Conservation (phyloP, 2,888 invertebrate species). For the Harpagoxenus sublaevis region DNA sequence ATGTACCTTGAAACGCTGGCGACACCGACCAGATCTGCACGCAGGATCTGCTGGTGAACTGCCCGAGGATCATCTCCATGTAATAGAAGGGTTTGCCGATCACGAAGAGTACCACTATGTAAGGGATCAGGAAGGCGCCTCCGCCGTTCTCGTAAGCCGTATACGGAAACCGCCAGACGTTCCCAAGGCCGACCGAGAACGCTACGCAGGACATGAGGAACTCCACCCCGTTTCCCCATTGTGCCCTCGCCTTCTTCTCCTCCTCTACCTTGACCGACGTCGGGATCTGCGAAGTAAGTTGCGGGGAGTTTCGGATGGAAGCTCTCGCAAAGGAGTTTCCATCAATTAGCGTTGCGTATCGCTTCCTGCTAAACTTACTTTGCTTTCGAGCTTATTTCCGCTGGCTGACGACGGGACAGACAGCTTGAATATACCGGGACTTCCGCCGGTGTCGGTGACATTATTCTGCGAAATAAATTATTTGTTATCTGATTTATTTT, state of each 20-base stretch:
- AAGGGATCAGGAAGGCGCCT: conserved; percentile 90
- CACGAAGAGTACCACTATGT: conserved; percentile 89
- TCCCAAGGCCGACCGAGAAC: conserved; percentile 90
- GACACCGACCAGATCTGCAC: conserved; percentile 90
- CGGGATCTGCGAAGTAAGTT: not conserved
- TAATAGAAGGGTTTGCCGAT: conserved; percentile 94
- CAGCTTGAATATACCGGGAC: conserved; percentile 60
- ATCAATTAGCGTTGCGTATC: not conserved
- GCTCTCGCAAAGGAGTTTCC: not conserved
- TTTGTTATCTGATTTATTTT: conserved; percentile 31
- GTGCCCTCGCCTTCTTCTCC: conserved; percentile 73
- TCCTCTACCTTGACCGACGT: not conserved
- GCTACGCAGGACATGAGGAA: conserved; percentile 90
- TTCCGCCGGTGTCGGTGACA: conserved; percentile 17
- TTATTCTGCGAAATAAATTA: conserved; percentile 50
- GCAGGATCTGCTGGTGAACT: conserved; percentile 93
- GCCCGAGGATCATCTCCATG: conserved; percentile 93
- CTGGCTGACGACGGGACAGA: conserved; percentile 53
- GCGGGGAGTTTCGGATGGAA: not conserved
- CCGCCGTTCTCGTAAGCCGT: conserved; percentile 90
- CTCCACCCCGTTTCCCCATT: conserved; percentile 89
- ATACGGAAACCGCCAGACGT: conserved; percentile 90
- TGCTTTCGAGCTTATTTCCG: conserved; percentile 25
- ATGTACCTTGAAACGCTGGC: conserved; percentile 91
- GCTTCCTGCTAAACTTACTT: conserved; percentile 29